A percentile compares a stretch with the other conserved stretches of the same genome.
Evolutionary conservation across 2,888 invertebrate genomes (phyloP).

Genomic region (Nudaria mundana): DNA sequence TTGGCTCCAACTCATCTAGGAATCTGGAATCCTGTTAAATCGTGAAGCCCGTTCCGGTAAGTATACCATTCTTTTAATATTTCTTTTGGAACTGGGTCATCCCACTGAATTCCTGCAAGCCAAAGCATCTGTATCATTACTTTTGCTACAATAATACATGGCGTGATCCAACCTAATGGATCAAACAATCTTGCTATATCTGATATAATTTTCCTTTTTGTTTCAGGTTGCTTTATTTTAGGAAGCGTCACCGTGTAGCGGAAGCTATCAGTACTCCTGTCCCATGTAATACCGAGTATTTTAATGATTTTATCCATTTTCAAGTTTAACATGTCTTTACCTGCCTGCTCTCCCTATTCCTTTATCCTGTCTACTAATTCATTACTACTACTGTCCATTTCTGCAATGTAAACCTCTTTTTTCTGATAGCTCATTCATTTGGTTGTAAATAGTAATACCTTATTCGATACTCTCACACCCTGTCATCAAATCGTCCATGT

Average conservation of each 20-base stretch:
- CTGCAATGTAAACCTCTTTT: slow-evolving; percentile 9
- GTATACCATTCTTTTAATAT: slow-evolving; percentile 20
- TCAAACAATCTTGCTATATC: slow-evolving; percentile 22
- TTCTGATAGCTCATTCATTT: slow-evolving; percentile 4
- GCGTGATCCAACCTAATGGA: slow-evolving; percentile 12
- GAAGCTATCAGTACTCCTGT: slow-evolving; percentile 17
- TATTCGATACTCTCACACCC: slow-evolving; percentile 1
- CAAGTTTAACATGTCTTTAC: slow-evolving; percentile 20
- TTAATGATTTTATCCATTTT: too few relatives aligned
- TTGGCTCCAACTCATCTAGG: slow-evolving; percentile 19
- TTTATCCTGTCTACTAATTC: not conserved
- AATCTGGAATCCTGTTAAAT: slow-evolving; percentile 9
- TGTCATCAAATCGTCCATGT: slow-evolving; percentile 10
- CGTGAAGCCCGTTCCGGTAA: slow-evolving; percentile 13
- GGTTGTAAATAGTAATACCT: slow-evolving; percentile 2
- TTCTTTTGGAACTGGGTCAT: slow-evolving; percentile 4
- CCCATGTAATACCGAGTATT: slow-evolving; percentile 1
- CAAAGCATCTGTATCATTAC: slow-evolving; percentile 9
- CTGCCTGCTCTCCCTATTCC: slow-evolving; percentile 17
- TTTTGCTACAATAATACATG: slow-evolving; percentile 8
- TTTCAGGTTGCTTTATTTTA: slow-evolving; percentile 8
- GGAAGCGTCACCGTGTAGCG: slow-evolving; percentile 19
- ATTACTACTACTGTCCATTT: slow-evolving; percentile 9
- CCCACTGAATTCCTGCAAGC: slow-evolving; percentile 14
- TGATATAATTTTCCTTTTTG: slow-evolving; percentile 28